Evolutionary conservation across 2,797 vertebrate genomes (phyloP).

Genomic region (Tokudaia tokunoshimensis): DNA sequence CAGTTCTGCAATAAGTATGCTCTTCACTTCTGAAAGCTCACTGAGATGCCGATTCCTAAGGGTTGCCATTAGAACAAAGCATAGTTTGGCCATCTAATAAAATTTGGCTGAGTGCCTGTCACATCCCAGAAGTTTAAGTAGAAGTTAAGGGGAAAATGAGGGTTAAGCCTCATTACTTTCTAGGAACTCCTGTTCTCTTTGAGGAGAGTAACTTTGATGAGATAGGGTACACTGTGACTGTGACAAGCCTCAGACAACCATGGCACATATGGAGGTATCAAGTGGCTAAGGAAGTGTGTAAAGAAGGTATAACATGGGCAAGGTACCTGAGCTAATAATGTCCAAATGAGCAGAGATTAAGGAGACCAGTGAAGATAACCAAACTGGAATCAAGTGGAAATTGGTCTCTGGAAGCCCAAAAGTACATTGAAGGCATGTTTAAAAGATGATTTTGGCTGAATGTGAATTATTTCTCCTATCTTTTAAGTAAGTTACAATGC

Average conservation of each 20-base stretch:
- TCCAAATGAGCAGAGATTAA: neutral
- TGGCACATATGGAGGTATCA: neutral
- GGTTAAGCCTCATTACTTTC: neutral
- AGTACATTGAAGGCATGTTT: neutral
- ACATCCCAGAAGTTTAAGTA: neutral
- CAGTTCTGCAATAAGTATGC: neutral
- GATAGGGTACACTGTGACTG: neutral
- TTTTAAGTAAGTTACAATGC: neutral
- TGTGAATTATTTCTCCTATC: neutral
- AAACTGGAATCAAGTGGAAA: neutral
- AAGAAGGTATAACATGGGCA: neutral
- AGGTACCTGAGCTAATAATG: neutral
- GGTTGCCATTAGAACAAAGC: neutral
- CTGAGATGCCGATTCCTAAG: neutral
- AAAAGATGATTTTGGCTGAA: neutral
- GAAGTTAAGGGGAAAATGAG: neutral
- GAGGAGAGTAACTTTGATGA: neutral
- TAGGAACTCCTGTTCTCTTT: neutral
- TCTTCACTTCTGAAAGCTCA: neutral
- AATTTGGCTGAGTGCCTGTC: neutral
- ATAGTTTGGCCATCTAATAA: neutral
- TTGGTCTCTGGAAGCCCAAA: neutral
- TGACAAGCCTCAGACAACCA: neutral
- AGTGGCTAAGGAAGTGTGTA: neutral
- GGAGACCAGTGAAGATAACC: neutral